Percentiles rank a stretch among this genome's conserved stretches.
These are phyloP conservation scores for Chromobotia macracanthus DNA, from an alignment of 2,797 vertebrate genomes.

Conservation along the genomic window DNA sequence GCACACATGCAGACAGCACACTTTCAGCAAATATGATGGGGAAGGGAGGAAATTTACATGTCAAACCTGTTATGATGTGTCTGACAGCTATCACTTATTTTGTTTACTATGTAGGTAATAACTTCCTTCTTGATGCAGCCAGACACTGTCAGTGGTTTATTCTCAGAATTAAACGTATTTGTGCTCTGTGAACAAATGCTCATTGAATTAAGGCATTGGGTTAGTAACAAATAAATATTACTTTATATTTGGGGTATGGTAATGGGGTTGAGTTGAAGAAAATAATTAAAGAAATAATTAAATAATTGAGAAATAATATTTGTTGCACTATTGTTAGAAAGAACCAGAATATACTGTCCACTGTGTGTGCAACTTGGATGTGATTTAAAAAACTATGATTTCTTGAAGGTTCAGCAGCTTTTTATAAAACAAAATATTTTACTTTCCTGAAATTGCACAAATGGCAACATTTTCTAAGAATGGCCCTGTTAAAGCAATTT, in stretches of 20 bases:
- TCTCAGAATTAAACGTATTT: neutral
- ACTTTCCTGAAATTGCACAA: neutral
- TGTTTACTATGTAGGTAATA: slow-evolving; percentile 6
- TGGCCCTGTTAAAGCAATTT: neutral
- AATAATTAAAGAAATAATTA: no score
- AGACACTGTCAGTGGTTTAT: neutral
- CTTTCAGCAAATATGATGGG: neutral
- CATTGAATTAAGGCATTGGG: no score
- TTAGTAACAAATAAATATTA: neutral
- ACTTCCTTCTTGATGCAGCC: neutral
- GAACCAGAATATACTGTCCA: no score
- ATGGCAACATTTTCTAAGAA: neutral
- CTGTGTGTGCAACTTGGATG: neutral
- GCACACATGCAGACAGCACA: slow-evolving; percentile 15
- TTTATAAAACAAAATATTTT: neutral
- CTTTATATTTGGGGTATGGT: neutral
- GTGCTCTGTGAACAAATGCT: neutral
- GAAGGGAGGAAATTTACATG: neutral
- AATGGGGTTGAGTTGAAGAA: neutral
- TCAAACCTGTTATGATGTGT: neutral
- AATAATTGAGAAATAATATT: no score
- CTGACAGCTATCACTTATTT: neutral
- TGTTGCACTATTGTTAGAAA: no score
- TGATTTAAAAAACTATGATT: neutral
- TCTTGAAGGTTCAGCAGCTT: neutral